Conservation (phyloP, 2,797 vertebrate species). For the Neomorphus geoffroyi region DNA sequence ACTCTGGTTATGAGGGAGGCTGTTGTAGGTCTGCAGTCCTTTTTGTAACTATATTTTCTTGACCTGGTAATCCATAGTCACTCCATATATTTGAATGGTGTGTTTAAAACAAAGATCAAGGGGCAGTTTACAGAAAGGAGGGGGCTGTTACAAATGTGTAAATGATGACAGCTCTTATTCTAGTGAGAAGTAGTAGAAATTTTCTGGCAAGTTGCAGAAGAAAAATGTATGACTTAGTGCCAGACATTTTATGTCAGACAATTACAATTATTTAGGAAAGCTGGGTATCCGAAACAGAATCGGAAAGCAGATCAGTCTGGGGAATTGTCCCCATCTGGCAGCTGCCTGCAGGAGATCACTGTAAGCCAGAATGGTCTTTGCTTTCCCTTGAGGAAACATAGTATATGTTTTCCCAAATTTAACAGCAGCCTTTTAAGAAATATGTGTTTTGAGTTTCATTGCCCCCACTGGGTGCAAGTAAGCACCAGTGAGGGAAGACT, state of each 20-base stretch:
- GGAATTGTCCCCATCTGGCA: slow-evolving; percentile 59
- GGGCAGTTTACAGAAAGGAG: neutral
- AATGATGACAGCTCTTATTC: neutral
- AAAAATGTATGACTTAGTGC: slow-evolving; percentile 6
- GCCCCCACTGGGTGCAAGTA: neutral
- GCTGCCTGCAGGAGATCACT: slow-evolving; percentile 45
- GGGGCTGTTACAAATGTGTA: neutral
- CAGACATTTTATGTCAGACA: slow-evolving; percentile 43
- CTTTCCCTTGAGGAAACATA: neutral
- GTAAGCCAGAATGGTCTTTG: slow-evolving; percentile 1
- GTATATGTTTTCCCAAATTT: slow-evolving; percentile 16
- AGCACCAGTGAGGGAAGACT: neutral
- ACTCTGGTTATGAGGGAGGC: neutral
- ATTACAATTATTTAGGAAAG: slow-evolving; percentile 55
- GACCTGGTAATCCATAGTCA: neutral
- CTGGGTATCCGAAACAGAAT: slow-evolving; percentile 10
- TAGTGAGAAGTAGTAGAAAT: neutral
- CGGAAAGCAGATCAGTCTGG: slow-evolving; percentile 45
- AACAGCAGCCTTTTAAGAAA: slow-evolving; percentile 18
- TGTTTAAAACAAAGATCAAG: neutral
- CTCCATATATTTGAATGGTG: neutral
- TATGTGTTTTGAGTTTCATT: neutral
- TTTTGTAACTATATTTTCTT: neutral
- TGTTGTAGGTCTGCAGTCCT: neutral
- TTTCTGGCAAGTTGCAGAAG: neutral